These are phyloP conservation scores for Brachypodius melanocephalos DNA, from an alignment of 2,113 vertebrate genomes.

Conservation along the genomic window DNA sequence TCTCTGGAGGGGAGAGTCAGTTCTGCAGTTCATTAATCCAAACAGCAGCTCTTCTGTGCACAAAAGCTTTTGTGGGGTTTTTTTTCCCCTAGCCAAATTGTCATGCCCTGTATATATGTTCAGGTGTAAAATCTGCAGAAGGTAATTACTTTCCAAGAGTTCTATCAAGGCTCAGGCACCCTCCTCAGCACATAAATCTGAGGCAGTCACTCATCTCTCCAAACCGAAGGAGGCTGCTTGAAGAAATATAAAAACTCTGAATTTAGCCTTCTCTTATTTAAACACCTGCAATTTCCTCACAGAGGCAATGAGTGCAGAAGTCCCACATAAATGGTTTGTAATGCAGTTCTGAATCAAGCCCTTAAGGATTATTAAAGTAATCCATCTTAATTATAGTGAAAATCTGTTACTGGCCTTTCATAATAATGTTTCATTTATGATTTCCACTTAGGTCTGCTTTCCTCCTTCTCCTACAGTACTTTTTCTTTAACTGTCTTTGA, in stretches of 20 bases:
- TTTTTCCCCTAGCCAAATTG: not conserved
- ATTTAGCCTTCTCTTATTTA: slow-evolving; percentile 9
- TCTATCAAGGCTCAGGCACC: not conserved
- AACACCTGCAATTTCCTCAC: not conserved
- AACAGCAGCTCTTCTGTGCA: not conserved
- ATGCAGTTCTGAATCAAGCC: slow-evolving; percentile 40
- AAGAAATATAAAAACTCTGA: slow-evolving; percentile 15
- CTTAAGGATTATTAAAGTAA: slow-evolving; percentile 64
- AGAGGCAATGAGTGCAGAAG: slow-evolving; percentile 10
- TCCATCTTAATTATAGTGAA: slow-evolving; percentile 68
- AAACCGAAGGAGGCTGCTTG: not conserved
- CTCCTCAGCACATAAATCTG: not conserved
- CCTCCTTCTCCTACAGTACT: not conserved
- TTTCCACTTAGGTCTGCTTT: slow-evolving; percentile 9
- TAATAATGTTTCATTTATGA: slow-evolving; percentile 54
- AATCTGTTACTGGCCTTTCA: slow-evolving; percentile 48
- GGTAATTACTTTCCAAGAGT: slow-evolving; percentile 44
- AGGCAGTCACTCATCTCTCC: not conserved
- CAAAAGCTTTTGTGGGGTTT: not conserved
- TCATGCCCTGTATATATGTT: not conserved
- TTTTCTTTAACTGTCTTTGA: not conserved
- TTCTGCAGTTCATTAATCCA: slow-evolving; percentile 33
- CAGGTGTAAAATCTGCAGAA: slow-evolving; percentile 34
- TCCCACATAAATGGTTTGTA: slow-evolving; percentile 10
- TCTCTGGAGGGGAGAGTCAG: not conserved